phyloP scores from a whole-genome alignment of 2,797 vertebrate genomes.

The Acrocephalus scirpaceus region DNA sequence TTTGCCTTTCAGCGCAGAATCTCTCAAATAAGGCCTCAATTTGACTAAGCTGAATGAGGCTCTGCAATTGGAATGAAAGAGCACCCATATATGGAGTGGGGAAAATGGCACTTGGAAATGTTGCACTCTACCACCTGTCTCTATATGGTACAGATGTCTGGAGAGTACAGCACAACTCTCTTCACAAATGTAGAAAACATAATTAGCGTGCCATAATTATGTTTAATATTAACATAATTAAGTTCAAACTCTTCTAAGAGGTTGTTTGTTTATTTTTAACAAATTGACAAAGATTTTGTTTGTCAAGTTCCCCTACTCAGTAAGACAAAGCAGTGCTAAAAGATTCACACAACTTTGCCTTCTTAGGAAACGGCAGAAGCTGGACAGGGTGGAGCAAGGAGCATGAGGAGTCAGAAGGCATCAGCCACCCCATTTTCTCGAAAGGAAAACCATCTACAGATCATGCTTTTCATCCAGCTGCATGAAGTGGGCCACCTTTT shows the following conservation, averaged over 20 bases:
- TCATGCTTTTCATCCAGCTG: background rate
- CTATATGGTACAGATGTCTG: background rate
- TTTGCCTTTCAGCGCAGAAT: background rate
- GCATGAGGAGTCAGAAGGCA: background rate
- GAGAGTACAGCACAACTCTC: background rate
- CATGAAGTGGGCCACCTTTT: background rate
- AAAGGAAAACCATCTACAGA: background rate
- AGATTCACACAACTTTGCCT: background rate
- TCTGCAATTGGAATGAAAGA: slow-evolving; percentile 7
- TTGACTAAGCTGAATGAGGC: slow-evolving; percentile 15
- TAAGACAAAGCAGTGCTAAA: background rate
- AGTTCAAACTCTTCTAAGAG: slow-evolving; percentile 12
- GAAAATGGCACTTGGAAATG: background rate
- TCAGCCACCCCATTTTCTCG: background rate
- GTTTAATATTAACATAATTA: slow-evolving; percentile 27
- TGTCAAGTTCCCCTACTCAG: background rate
- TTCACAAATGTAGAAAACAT: background rate
- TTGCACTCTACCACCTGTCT: background rate
- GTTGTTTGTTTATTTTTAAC: background rate
- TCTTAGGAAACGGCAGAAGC: background rate
- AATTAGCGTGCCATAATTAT: background rate
- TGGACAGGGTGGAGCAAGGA: background rate
- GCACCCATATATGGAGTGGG: background rate
- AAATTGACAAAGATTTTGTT: background rate
- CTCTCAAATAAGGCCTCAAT: slow-evolving; percentile 5